Percentiles rank a stretch among this genome's conserved stretches.
Conservation (phyloP, 2,113 vertebrate genomes). For the Synchiropus splendidus region DNA sequence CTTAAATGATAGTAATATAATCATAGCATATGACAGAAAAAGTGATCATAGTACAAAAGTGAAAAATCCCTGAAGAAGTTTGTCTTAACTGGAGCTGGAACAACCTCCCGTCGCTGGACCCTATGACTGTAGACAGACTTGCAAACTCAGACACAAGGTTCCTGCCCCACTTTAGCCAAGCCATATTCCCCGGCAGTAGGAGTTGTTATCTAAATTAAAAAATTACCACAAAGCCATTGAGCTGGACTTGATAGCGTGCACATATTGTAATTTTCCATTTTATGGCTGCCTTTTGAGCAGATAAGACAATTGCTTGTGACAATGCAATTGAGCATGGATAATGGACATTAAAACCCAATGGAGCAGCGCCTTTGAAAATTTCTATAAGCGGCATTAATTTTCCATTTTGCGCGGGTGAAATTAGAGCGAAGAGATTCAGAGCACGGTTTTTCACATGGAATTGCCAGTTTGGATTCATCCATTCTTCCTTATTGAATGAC, state of each 20-base stretch:
- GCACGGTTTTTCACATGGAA: too few species aligned
- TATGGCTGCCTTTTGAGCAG: constrained; percentile 57
- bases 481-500: too few species aligned
- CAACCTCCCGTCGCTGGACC: too few species aligned
- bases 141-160: too few species aligned
- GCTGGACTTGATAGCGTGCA: constrained; percentile 42
- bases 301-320: constrained; percentile 70
- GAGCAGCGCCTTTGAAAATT: constrained; percentile 42
- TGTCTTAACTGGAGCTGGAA: too few species aligned
- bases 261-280: constrained; percentile 59
- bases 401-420: constrained; percentile 50
- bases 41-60: too few species aligned
- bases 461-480: too few species aligned
- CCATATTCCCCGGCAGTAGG: constrained; percentile 35
- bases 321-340: constrained; percentile 65
- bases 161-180: too few species aligned
- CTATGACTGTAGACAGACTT: too few species aligned
- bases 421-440: constrained; percentile 23
- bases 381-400: constrained; percentile 48
- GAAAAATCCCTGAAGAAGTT: too few species aligned
- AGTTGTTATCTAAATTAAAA: constrained; percentile 68
- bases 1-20: too few species aligned
- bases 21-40: too few species aligned
- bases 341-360: constrained; percentile 59
- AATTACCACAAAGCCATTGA: constrained; percentile 52